A percentile compares a stretch with the other conserved stretches of the same genome.
Conservation (phyloP, 2,888 invertebrate genomes). For the Eretmocerus hayati region DNA sequence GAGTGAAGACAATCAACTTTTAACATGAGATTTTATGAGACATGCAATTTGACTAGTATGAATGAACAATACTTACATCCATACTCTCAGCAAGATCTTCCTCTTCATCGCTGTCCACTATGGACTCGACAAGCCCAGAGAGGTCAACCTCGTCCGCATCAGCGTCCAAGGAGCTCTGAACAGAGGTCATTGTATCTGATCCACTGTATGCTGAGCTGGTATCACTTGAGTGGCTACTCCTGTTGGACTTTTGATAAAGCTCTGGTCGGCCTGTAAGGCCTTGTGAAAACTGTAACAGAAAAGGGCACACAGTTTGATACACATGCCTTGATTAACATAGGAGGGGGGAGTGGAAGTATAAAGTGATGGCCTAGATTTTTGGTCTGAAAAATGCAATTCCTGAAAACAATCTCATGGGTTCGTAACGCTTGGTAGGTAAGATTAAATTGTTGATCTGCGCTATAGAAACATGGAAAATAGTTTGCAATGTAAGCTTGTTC, state of each 20-base stretch:
- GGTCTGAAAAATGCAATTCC: background rate
- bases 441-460: no score
- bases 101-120: slow-evolving; percentile 93
- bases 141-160: slow-evolving; percentile 77
- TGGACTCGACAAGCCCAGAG: slow-evolving; percentile 88
- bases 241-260: slow-evolving; percentile 76
- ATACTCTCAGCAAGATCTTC: slow-evolving; percentile 87
- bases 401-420: background rate
- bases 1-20: background rate
- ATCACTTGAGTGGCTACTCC: slow-evolving; percentile 83
- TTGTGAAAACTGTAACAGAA: slow-evolving; percentile 41
- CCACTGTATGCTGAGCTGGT: slow-evolving; percentile 95
- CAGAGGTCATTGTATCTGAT: slow-evolving; percentile 91
- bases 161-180: slow-evolving; percentile 74
- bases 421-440: no score
- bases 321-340: no score
- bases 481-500: no score
- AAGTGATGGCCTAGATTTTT: no score
- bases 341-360: no score
- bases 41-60: background rate
- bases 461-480: no score
- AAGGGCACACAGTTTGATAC: background rate
- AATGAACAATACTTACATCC: slow-evolving; percentile 55
- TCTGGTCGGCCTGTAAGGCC: slow-evolving; percentile 55
- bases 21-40: background rate